Base-by-base conservation (phyloP, 2,797 vertebrate species). In the Thalassophryne amazonica region DNA sequence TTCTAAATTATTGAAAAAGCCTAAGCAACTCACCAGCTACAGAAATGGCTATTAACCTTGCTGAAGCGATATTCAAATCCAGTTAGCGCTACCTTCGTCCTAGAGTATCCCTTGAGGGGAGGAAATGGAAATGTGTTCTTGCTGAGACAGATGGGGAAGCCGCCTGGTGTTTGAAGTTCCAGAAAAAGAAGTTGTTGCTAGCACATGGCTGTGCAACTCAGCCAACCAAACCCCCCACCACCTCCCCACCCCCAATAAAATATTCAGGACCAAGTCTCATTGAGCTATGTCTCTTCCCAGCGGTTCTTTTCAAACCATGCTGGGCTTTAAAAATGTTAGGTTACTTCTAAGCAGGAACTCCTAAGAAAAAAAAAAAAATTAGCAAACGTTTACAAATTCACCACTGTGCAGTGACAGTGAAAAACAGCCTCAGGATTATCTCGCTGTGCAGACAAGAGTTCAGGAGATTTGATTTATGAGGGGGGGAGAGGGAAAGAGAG, bases 31-130 rank as follows among this genome's bases (percentile, higher is more conserved):
- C 84, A 86, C 54, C 71, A 83, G 85, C 81, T 72, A 86, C 84
- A 85, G 85, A 87, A 88, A 88, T 75, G 78, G 76, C 83, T 86
- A 89, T 91, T 91, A 92, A 91, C 91, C 88, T 91, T 85, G 83
- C 80, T 59, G 80, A 83, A 88, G 75, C 52, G 68, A 82, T 90
- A 90, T 86, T 90, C 82, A 86, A 87, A 90, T 89, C 87, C 83
- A 72, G 88, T 88, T 88, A 86, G 66, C 75, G 79, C 77, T 64
- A 84, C 86, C 85, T 85, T 80, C 71, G 79, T 80, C 70, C 77
- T 80, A 64, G 84, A 78, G 86, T 85, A 81, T 89, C 81, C 88
- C 88, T 88, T 32, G 77, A 63, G 76, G 87, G 77, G 54, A 81
- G 76, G 85, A 88, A 87, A 90, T 91, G 89, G 85, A 90, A 91